These are phyloP conservation scores for Micromesistius poutassou DNA, from an alignment of 2,797 vertebrate genomes.

Conservation along the genomic window DNA sequence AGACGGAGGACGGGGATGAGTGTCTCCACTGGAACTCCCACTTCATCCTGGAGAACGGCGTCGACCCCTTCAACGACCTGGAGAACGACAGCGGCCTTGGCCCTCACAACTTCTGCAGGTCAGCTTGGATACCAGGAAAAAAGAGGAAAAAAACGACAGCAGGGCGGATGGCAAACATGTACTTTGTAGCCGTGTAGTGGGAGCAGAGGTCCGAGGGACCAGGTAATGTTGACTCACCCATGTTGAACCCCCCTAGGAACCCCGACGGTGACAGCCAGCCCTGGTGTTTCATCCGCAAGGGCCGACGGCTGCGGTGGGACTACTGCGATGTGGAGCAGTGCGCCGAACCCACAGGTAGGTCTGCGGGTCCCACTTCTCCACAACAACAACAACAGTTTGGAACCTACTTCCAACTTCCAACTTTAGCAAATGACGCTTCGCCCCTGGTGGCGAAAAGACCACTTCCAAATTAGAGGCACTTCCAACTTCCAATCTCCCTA, in stretches of 20 bases:
- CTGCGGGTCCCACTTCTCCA: neutral
- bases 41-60: constrained; percentile 59
- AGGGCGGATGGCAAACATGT: neutral
- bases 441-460: too few species aligned
- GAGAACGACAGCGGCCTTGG: constrained; percentile 66
- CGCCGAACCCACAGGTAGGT: constrained; percentile 47
- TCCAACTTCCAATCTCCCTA: too few species aligned
- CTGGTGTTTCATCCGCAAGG: constrained; percentile 74
- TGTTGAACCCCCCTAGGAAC: constrained; percentile 61
- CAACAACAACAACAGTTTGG: neutral
- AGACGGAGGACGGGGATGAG: constrained; percentile 65
- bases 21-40: constrained; percentile 79
- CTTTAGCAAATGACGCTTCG: too few species aligned
- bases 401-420: too few species aligned
- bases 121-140: neutral
- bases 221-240: neutral
- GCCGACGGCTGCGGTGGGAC: constrained; percentile 63
- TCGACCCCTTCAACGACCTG: constrained; percentile 50
- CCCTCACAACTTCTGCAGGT: constrained; percentile 78
- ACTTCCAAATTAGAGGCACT: too few species aligned
- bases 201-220: neutral
- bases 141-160: neutral
- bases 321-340: constrained; percentile 68
- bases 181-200: neutral
- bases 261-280: constrained; percentile 73